Base-by-base conservation (phyloP, 2,113 vertebrate genomes). In the Melanerpes aurifrons region DNA sequence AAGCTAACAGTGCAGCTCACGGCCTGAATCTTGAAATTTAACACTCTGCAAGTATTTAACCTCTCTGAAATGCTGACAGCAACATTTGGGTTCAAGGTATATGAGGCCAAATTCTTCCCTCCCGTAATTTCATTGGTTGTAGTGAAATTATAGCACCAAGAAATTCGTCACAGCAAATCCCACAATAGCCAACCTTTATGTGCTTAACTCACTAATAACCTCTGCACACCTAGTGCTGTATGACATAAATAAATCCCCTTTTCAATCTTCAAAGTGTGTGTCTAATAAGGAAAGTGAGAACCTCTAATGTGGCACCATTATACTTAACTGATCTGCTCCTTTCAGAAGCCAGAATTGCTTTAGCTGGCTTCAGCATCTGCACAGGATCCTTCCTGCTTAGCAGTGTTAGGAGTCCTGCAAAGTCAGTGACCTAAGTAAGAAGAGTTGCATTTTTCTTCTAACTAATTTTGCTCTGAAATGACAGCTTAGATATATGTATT, bases 241-340 rank as follows among this genome's bases (percentile, higher is more conserved):
- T 64, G 68, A 86, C 91, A 87, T 76, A 95, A 96, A 94, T 91
- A 92, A 80, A 91, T 71, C 43, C 61, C 32, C n/a, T 83, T 87
- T 91, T 63, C 76, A 94, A 1, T 69, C 31, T 89, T 86, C 54
- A 69, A 83, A 94, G 61, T n/a, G 15, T 86, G 32, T 86, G 31
- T 68, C 76, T 91, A 83, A 86, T 77, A 82, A 40, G 72, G 83
- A 93, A 91, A 91, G 58, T 40, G 62, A 81, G 76, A 89, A 61
- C 40, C 15, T 74, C 31, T 37, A 71, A 74, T 50, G 40, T 79
- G 40, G n/a, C 73, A 74, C 48, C 62, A 66, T 87, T 67, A 50
- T 56, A 75, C 40, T 88, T 90, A 75, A 75, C 37, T 32, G 72
- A 40, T 75, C 40, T 78, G 24, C 66, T 86, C 80, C 69, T 78